Evolutionary conservation across 2,113 vertebrate genomes (phyloP).

Genomic region (Hippoglossus stenolepis): DNA sequence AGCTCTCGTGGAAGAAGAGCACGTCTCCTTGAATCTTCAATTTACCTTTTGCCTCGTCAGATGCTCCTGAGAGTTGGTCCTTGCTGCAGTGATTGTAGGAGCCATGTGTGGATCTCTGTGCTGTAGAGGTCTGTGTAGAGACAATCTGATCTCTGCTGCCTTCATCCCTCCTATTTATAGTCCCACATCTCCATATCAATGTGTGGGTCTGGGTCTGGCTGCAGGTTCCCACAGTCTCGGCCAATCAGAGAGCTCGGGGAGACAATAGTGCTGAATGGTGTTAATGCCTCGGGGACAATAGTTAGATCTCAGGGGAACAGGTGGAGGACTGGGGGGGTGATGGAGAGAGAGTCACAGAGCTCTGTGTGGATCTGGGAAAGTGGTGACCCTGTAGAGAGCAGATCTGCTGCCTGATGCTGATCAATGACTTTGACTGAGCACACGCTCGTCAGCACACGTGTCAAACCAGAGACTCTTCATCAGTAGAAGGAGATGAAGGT

Average conservation of each 20-base stretch:
- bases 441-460: not conserved
- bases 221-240: slow-evolving; percentile 77
- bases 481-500: too few relatives aligned
- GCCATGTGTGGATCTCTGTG: slow-evolving; percentile 62
- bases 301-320: slow-evolving; percentile 68
- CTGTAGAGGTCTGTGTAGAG: too few relatives aligned
- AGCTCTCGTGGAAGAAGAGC: not conserved
- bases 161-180: slow-evolving; percentile 79
- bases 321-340: slow-evolving; percentile 48
- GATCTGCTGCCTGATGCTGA: slow-evolving; percentile 36
- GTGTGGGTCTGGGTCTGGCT: slow-evolving; percentile 73
- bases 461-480: too few relatives aligned
- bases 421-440: too few relatives aligned
- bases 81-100: slow-evolving; percentile 58
- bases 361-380: slow-evolving; percentile 71
- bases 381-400: slow-evolving; percentile 62
- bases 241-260: slow-evolving; percentile 71
- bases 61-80: slow-evolving; percentile 16
- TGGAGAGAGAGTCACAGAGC: slow-evolving; percentile 9
- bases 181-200: slow-evolving; percentile 81
- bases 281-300: slow-evolving; percentile 55
- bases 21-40: not conserved
- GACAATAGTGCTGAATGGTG: slow-evolving; percentile 44
- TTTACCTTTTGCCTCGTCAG: slow-evolving; percentile 67
- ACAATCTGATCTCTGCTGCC: slow-evolving; percentile 55